These are phyloP conservation scores for Basileuterus tristriatus DNA, from an alignment of 2,797 vertebrate genomes.

Conservation along the genomic window DNA sequence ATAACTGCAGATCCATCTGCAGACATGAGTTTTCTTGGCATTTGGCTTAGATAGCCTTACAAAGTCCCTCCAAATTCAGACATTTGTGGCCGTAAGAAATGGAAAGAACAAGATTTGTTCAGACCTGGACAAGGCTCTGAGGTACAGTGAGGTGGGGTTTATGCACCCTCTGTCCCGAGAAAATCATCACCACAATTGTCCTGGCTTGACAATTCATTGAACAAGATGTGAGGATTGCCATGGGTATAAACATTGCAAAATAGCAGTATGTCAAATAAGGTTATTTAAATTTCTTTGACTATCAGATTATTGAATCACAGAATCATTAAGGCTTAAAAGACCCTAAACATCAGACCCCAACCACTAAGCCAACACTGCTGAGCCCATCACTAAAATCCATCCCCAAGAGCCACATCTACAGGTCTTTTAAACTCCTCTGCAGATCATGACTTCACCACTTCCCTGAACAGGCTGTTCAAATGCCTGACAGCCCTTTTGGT, in stretches of 20 bases:
- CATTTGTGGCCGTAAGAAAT: neutral
- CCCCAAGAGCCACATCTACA: neutral
- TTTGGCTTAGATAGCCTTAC: neutral
- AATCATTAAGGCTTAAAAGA: neutral
- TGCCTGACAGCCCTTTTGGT: neutral
- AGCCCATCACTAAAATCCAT: neutral
- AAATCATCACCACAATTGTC: neutral
- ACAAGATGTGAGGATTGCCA: neutral
- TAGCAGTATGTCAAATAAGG: neutral
- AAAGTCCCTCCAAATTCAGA: neutral
- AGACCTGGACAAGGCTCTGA: neutral
- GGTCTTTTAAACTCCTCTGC: neutral
- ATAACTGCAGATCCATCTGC: slow-evolving; percentile 17
- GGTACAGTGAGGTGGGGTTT: neutral
- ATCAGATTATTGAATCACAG: neutral
- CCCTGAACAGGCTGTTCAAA: neutral
- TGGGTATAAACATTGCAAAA: neutral
- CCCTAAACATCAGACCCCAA: neutral
- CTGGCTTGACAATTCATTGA: neutral
- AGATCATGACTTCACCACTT: neutral
- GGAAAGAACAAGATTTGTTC: neutral
- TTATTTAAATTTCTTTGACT: neutral
- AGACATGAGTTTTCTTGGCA: slow-evolving; percentile 19
- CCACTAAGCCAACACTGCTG: rapidly evolving
- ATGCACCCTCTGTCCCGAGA: neutral